Evolutionary conservation across 1,140 invertebrate species (phyloP).

Genomic region (Odontomachus brunneus): DNA sequence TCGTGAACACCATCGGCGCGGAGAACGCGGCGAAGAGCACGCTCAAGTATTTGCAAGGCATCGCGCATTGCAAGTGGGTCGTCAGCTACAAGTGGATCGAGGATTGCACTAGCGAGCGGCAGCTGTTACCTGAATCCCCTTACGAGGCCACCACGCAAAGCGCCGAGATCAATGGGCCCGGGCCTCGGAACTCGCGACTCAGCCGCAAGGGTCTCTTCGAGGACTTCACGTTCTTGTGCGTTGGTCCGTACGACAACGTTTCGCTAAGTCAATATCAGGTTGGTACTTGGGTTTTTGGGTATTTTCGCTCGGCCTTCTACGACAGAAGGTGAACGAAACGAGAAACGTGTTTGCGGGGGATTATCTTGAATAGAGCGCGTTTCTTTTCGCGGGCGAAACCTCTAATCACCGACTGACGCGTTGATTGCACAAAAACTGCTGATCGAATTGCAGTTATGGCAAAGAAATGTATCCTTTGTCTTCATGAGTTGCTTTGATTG

Average conservation of each 20-base stretch:
- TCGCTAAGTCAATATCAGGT: slow-evolving; percentile 65
- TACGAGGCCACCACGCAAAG: slow-evolving; percentile 77
- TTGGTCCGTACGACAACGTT: slow-evolving; percentile 66
- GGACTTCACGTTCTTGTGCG: slow-evolving; percentile 67
- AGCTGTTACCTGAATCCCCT: slow-evolving; percentile 85
- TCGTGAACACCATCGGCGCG: slow-evolving; percentile 48
- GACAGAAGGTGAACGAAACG: no score
- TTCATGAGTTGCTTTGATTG: no score
- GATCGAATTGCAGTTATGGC: no score
- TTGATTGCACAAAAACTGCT: no score
- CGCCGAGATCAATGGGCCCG: slow-evolving; percentile 20
- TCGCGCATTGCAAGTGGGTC: slow-evolving; percentile 71
- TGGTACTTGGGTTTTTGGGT: background rate
- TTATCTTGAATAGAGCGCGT: no score
- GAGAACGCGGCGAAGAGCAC: slow-evolving; percentile 66
- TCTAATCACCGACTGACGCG: no score
- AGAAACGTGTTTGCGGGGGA: no score
- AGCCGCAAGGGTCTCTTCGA: slow-evolving; percentile 63
- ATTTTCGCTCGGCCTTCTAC: no score
- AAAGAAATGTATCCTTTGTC: no score
- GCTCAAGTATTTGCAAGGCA: slow-evolving; percentile 75
- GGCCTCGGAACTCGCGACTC: slow-evolving; percentile 66
- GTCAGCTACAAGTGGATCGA: slow-evolving; percentile 86
- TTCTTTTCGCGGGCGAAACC: no score
- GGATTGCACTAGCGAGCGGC: slow-evolving; percentile 87